These are phyloP conservation scores for Bettongia penicillata DNA, from an alignment of 2,113 vertebrate genomes.

Conservation along the genomic window DNA sequence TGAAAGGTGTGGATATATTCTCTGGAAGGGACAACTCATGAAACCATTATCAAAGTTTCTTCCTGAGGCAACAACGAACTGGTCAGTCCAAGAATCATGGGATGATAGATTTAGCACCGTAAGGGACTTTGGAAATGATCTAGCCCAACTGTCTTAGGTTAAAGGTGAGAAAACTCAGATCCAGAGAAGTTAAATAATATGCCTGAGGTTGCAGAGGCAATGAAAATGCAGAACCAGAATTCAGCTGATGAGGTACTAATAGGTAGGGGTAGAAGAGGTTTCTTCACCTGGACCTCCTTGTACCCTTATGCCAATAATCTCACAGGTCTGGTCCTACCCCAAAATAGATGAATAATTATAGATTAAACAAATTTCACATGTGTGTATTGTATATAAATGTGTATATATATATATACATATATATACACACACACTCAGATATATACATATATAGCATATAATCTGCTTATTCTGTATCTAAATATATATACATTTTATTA, in stretches of 20 bases:
- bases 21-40: background rate
- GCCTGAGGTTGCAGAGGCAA: background rate
- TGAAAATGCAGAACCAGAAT: background rate
- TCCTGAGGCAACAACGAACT: background rate
- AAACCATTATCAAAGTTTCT: background rate
- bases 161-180: background rate
- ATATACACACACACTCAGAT: no score
- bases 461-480: background rate
- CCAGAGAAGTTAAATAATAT: background rate
- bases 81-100: background rate
- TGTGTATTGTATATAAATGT: background rate
- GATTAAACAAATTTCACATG: background rate
- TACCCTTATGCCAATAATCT: background rate
- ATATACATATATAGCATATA: background rate
- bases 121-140: background rate
- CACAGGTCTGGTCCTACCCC: background rate
- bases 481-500: background rate
- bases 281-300: background rate
- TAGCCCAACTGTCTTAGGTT: background rate
- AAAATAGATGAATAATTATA: background rate
- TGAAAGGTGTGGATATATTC: background rate
- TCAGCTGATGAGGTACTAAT: background rate
- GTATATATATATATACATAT: background rate
- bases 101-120: background rate
- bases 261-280: background rate